These are phyloP conservation scores for Strongylocentrotus purpuratus DNA, from an alignment of 35 echinoderm and acorn worm genomes.

Conservation along the genomic window DNA sequence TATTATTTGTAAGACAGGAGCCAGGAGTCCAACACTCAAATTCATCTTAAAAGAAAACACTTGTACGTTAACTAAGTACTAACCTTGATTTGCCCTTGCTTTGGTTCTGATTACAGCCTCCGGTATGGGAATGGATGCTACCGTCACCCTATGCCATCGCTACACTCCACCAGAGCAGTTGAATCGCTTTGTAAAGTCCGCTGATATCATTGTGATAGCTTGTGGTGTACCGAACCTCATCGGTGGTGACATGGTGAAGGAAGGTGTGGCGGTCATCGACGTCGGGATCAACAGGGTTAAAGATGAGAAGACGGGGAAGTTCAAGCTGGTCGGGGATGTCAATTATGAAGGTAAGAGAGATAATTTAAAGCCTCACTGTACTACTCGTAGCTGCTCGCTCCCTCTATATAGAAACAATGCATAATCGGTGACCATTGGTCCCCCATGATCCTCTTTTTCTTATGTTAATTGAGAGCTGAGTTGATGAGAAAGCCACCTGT, in stretches of 20 bases:
- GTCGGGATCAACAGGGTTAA: slow-evolving; percentile 81
- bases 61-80: background rate
- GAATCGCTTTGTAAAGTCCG: slow-evolving; percentile 64
- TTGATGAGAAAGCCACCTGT: no score
- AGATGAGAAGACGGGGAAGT: slow-evolving; percentile 52
- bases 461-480: no score
- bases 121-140: slow-evolving; percentile 72
- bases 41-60: no score
- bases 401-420: no score
- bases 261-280: slow-evolving; percentile 79
- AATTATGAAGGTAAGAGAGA: slow-evolving; percentile 76
- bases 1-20: no score
- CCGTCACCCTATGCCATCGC: slow-evolving; percentile 79
- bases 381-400: no score
- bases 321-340: slow-evolving; percentile 81
- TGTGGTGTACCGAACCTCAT: slow-evolving; percentile 74
- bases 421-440: no score
- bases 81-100: background rate
- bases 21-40: no score
- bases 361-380: no score
- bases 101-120: slow-evolving; percentile 47
- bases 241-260: slow-evolving; percentile 85
- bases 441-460: no score
- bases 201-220: slow-evolving; percentile 83
- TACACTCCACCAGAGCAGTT: slow-evolving; percentile 79